Evolutionary conservation across 2,888 invertebrate species (phyloP).

Genomic region (Norana najaformis): DNA sequence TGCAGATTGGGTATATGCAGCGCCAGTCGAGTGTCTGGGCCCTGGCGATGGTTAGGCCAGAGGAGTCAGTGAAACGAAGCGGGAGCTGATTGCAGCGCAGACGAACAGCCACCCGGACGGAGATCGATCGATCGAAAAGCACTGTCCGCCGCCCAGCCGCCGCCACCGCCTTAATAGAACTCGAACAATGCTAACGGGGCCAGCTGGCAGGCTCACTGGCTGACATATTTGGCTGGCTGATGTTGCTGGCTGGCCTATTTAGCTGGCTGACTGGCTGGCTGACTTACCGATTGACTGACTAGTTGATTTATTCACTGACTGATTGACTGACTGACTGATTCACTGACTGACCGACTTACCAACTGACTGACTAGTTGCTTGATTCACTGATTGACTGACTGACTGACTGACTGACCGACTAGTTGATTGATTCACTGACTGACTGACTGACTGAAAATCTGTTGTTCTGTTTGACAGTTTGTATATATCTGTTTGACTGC

Average conservation of each 20-base stretch:
- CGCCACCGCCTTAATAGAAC: not conserved
- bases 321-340: not conserved
- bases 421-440: no score
- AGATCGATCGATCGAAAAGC: conserved; percentile 17
- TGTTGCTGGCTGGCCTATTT: not conserved
- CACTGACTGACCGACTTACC: not conserved
- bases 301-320: not conserved
- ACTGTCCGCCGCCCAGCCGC: not conserved
- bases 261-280: not conserved
- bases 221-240: no score
- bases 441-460: no score
- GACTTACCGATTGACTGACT: no score
- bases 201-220: not conserved
- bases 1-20: conserved; percentile 1
- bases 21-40: not conserved
- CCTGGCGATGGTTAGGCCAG: not conserved
- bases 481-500: no score
- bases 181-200: conserved; percentile 3
- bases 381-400: not conserved
- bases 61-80: not conserved
- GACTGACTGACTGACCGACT: not conserved
- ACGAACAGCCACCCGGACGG: not conserved
- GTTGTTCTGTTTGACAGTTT: no score
- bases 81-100: not conserved
- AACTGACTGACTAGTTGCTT: not conserved